Evolutionary conservation across 2,113 vertebrate genomes (phyloP).

Genomic region (Mixornis gularis): DNA sequence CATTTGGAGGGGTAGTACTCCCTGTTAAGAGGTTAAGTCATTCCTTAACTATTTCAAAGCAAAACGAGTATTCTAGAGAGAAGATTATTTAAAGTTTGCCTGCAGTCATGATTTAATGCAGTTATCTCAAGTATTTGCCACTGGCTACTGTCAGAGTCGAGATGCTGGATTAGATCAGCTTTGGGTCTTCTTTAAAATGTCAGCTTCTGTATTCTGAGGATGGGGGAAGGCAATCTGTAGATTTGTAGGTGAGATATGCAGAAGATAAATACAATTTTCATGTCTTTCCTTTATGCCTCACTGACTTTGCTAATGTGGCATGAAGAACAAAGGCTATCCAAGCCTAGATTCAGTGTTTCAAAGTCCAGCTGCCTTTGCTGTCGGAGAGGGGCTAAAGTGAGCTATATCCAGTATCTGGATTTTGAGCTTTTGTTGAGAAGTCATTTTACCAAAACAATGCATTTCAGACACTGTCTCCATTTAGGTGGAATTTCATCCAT

Average conservation of each 20-base stretch:
- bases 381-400: background rate
- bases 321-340: background rate
- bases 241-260: background rate
- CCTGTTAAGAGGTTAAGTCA: background rate
- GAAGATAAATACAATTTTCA: constrained; percentile 19
- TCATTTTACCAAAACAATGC: background rate
- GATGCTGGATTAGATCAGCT: constrained; percentile 4
- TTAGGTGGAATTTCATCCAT: background rate
- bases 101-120: constrained; percentile 30
- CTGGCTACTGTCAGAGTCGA: constrained; percentile 39
- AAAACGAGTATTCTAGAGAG: background rate
- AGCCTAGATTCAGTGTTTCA: background rate
- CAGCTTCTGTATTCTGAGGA: constrained; percentile 19
- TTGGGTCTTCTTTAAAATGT: constrained; percentile 21
- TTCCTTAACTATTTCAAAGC: background rate
- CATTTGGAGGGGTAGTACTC: background rate
- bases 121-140: constrained; percentile 49
- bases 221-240: background rate
- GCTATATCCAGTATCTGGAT: background rate
- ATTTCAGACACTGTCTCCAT: background rate
- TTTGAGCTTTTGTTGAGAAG: background rate
- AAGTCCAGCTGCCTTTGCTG: background rate
- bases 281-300: background rate
- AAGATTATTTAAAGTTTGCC: background rate
- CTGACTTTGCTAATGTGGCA: background rate